Conservation (phyloP, 1,140 invertebrate genomes). For the Caenorhabditis brenneri region DNA sequence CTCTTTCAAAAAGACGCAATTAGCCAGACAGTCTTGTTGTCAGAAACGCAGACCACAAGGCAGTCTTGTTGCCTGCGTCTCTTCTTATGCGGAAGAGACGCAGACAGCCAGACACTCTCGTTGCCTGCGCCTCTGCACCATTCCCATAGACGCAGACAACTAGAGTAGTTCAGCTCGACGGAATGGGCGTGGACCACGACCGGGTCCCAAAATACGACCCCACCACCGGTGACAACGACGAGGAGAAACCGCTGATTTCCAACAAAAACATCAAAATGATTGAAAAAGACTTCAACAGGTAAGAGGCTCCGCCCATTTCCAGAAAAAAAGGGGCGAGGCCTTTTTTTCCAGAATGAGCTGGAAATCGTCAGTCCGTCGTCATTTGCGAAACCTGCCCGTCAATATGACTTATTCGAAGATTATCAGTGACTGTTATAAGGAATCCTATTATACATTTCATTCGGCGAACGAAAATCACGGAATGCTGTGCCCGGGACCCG, state of each 20-base stretch:
- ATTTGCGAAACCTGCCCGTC: background rate
- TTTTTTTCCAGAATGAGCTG: conserved; percentile 10
- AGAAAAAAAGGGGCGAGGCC: background rate
- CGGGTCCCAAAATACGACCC: background rate
- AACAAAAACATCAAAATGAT: conserved; percentile 21
- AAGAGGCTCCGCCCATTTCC: background rate
- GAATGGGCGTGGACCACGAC: background rate
- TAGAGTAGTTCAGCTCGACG: background rate
- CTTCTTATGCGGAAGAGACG: no score
- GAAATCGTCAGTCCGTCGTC: background rate
- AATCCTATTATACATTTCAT: conserved; percentile 4
- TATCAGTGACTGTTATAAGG: background rate
- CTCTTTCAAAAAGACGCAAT: no score
- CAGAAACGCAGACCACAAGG: no score
- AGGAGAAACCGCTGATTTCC: background rate
- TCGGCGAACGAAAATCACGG: background rate
- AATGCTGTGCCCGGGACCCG: conserved; percentile 4
- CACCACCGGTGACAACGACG: background rate
- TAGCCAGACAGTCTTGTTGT: no score
- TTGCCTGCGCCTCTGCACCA: no score
- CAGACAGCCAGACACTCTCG: no score
- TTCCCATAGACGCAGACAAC: background rate
- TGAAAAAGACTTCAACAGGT: conserved; percentile 11
- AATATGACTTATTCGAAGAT: background rate
- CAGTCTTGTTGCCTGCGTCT: no score